Conservation (phyloP, 2,113 vertebrate species). For the Oriolus oriolus region DNA sequence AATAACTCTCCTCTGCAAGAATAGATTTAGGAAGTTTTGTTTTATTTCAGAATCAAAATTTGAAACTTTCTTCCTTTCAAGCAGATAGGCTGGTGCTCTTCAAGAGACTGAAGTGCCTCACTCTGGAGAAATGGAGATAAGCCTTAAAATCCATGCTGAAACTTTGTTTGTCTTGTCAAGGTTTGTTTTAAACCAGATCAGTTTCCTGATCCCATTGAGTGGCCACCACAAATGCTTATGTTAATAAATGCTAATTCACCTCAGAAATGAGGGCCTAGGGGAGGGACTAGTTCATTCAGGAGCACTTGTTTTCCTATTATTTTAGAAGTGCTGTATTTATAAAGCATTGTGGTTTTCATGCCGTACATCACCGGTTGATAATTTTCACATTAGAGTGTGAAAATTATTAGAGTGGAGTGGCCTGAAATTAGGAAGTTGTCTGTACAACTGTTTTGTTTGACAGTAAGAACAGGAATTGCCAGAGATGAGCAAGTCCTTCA, state of each 20-base stretch:
- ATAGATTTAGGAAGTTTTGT: background rate
- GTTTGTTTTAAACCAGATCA: background rate
- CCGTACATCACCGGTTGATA: rapidly evolving
- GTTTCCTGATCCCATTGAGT: background rate
- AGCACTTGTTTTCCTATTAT: background rate
- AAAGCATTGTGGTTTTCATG: background rate
- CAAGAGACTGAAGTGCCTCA: background rate
- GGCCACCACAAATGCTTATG: background rate
- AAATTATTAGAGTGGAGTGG: background rate
- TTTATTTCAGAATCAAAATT: background rate
- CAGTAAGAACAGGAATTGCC: background rate
- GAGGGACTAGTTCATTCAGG: background rate
- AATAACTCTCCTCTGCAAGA: background rate
- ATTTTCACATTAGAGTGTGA: too few species aligned
- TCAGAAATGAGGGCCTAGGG: background rate
- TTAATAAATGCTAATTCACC: constrained; percentile 8
- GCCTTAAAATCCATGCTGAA: background rate
- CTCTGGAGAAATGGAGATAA: background rate
- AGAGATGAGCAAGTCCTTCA: background rate
- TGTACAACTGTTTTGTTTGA: background rate
- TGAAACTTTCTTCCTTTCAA: background rate
- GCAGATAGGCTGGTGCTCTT: background rate
- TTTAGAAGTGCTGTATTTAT: background rate
- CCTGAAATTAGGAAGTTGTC: background rate
- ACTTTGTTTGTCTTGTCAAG: background rate